phyloP scores from a whole-genome alignment of 2,113 vertebrate species.

The Canis aureus region DNA sequence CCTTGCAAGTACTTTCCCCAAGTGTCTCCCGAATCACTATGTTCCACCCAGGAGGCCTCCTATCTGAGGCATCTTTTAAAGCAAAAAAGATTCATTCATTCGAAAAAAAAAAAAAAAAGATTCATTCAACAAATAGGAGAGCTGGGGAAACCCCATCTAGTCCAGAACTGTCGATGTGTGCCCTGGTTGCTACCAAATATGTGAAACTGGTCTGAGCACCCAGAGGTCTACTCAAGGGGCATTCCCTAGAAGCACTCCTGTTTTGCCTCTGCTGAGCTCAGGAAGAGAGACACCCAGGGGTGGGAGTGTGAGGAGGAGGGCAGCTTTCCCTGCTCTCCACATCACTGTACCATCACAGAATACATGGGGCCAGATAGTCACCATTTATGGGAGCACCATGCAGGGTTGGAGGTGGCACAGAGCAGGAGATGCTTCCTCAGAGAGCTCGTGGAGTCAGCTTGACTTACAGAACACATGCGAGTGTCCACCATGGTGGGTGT shows the following conservation, averaged over 20 bases:
- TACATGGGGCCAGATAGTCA: rapidly evolving
- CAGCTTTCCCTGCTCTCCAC: background rate
- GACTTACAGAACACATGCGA: background rate
- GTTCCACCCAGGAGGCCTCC: background rate
- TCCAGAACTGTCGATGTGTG: background rate
- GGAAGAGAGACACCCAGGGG: background rate
- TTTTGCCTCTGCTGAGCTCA: background rate
- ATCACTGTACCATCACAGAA: too few relatives aligned
- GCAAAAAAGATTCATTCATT: background rate
- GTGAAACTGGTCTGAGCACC: background rate
- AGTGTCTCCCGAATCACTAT: background rate
- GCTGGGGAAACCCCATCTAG: too few relatives aligned
- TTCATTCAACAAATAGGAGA: background rate
- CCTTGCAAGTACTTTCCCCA: background rate
- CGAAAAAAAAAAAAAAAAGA: slow-evolving; percentile 10
- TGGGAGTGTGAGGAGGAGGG: background rate
- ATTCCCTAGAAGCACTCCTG: background rate
- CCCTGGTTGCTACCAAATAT: rapidly evolving
- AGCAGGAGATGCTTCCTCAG: background rate
- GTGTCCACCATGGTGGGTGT: too few relatives aligned
- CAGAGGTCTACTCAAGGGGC: background rate
- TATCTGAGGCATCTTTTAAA: background rate
- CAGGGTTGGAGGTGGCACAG: background rate
- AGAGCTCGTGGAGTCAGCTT: background rate
- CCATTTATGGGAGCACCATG: background rate